Percentiles rank a stretch among this genome's conserved stretches.
phyloP scores from a whole-genome alignment of 2,888 invertebrate genomes.

The Slavum lentiscoides region DNA sequence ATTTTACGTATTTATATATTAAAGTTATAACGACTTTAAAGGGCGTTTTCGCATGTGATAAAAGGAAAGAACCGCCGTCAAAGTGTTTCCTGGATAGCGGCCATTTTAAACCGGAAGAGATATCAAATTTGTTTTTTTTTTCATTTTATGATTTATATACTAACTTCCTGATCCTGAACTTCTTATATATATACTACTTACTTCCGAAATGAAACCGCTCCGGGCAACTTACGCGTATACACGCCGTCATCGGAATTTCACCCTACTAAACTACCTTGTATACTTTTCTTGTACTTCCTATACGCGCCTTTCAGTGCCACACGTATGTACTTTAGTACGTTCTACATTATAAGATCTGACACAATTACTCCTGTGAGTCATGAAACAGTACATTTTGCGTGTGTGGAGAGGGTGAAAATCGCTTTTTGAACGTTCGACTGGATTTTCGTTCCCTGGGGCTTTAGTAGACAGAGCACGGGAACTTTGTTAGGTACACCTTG shows the following conservation, averaged over 20 bases:
- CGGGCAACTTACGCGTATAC: background rate
- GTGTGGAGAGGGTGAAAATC: conserved; percentile 48
- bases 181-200: conserved; percentile 28
- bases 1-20: conserved; percentile 5
- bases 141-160: conserved; percentile 31
- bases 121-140: conserved; percentile 42
- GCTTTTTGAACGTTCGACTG: conserved; percentile 52
- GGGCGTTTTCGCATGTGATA: conserved; percentile 8
- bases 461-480: conserved; percentile 1
- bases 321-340: background rate
- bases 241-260: conserved; percentile 8
- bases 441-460: conserved; percentile 44
- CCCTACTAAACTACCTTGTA: conserved; percentile 30
- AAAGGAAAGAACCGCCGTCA: conserved; percentile 35
- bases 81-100: conserved; percentile 25
- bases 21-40: conserved; percentile 15
- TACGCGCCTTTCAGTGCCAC: background rate
- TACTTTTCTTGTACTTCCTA: conserved; percentile 7
- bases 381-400: conserved; percentile 35
- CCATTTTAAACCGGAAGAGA: conserved; percentile 45
- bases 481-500: conserved; percentile 53
- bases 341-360: conserved; percentile 35
- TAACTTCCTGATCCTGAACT: conserved; percentile 37
- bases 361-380: conserved; percentile 51
- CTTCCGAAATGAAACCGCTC: conserved; percentile 43